Percentiles rank a stretch among this genome's conserved stretches.
These are phyloP conservation scores for Metellina segmentata DNA, from an alignment of 2,888 invertebrate genomes.

Conservation along the genomic window DNA sequence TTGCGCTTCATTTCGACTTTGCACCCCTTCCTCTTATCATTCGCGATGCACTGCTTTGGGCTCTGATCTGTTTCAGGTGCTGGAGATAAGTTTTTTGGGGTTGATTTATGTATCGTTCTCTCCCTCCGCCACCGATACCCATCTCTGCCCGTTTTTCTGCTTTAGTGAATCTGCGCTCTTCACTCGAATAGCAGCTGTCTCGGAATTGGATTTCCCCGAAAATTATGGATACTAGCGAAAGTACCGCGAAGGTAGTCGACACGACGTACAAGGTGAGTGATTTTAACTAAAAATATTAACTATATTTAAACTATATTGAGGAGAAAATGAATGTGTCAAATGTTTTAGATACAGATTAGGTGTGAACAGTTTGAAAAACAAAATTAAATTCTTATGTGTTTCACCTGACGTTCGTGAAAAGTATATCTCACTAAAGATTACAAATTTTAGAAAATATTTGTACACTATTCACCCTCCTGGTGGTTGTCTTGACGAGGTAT, in stretches of 20 bases:
- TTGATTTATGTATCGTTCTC: background rate
- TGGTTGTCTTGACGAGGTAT: too few relatives aligned
- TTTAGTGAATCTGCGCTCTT: background rate
- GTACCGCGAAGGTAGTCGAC: slow-evolving; percentile 65
- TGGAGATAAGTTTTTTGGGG: background rate
- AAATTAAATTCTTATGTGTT: too few relatives aligned
- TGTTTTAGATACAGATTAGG: too few relatives aligned
- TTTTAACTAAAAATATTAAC: background rate
- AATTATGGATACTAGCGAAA: slow-evolving; percentile 66
- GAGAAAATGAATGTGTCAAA: too few relatives aligned
- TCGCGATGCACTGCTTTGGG: slow-evolving; percentile 36
- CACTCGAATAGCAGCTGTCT: background rate
- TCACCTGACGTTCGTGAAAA: too few relatives aligned
- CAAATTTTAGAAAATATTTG: too few relatives aligned
- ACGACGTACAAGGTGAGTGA: slow-evolving; percentile 63
- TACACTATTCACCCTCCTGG: too few relatives aligned
- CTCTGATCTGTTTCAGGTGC: slow-evolving; percentile 17
- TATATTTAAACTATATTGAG: too few relatives aligned
- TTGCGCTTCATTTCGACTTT: slow-evolving; percentile 67
- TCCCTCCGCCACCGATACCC: background rate
- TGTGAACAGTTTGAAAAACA: too few relatives aligned
- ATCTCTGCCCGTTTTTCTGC: slow-evolving; percentile 22
- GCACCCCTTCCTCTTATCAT: slow-evolving; percentile 49
- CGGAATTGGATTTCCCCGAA: background rate
- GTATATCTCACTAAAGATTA: too few relatives aligned